phyloP scores from a whole-genome alignment of 1,140 invertebrate genomes.

The Heliconius himera region DNA sequence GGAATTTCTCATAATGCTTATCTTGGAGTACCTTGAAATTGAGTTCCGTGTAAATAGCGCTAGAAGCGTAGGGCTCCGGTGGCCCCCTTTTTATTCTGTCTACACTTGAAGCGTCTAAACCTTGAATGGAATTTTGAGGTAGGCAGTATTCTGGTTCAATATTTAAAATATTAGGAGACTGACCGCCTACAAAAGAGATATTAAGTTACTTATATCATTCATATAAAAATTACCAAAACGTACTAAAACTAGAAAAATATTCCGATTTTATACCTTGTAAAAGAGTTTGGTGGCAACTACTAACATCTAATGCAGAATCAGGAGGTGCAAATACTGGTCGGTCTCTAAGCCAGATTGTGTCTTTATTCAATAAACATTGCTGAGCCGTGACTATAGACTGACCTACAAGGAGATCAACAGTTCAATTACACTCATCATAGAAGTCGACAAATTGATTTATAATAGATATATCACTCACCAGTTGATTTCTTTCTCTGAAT shows the following conservation, averaged over 20 bases:
- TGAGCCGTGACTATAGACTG: conserved; percentile 75
- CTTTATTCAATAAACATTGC: conserved; percentile 77
- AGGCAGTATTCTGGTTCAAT: conserved; percentile 75
- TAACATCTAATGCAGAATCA: conserved; percentile 61
- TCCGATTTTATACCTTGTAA: conserved; percentile 56
- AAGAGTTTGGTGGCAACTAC: conserved; percentile 72
- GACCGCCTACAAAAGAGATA: conserved; percentile 54
- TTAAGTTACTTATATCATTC: not conserved
- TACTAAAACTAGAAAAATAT: not conserved
- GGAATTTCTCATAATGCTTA: conserved; percentile 38
- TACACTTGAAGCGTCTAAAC: conserved; percentile 70
- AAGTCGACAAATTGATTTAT: conserved; percentile 41
- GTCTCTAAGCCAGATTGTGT: conserved; percentile 77
- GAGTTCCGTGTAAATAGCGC: conserved; percentile 79
- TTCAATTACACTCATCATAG: conserved; percentile 40
- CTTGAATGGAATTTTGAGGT: conserved; percentile 75
- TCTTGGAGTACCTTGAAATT: conserved; percentile 38
- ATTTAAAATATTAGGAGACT: conserved; percentile 72
- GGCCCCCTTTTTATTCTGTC: conserved; percentile 71
- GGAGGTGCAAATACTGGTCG: conserved; percentile 67
- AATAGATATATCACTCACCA: conserved; percentile 51
- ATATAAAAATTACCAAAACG: not conserved
- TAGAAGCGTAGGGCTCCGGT: conserved; percentile 76
- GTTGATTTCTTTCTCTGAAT: conserved; percentile 72
- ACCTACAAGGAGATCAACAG: conserved; percentile 67